Percentiles rank a stretch among this genome's conserved stretches.
phyloP scores from a whole-genome alignment of 2,113 vertebrate species.

The Sturnira hondurensis region DNA sequence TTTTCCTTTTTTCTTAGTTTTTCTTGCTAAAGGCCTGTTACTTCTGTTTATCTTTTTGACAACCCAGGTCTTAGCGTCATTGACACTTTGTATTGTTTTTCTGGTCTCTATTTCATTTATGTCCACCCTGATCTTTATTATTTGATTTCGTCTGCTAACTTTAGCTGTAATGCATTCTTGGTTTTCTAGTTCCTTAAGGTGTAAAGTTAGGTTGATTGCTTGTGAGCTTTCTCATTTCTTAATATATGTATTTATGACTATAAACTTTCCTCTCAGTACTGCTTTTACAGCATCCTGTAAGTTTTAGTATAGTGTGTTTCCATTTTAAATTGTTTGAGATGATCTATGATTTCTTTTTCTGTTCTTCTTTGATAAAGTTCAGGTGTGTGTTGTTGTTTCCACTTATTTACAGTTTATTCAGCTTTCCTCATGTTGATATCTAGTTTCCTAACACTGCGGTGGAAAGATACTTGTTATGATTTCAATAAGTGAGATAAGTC shows the following conservation, averaged over 20 bases:
- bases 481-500: background rate
- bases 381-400: background rate
- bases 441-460: background rate
- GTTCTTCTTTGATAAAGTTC: background rate
- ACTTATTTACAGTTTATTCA: background rate
- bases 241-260: background rate
- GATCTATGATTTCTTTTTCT: background rate
- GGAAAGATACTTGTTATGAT: background rate
- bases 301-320: background rate
- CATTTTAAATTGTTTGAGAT: background rate
- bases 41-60: background rate
- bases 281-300: background rate
- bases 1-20: background rate
- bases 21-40: background rate
- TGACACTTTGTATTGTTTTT: background rate
- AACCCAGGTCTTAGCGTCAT: background rate
- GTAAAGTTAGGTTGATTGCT: background rate
- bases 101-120: background rate
- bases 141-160: background rate
- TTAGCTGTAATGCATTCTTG: background rate
- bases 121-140: background rate
- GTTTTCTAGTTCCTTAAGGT: background rate
- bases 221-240: background rate
- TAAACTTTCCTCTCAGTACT: background rate
- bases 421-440: background rate